Evolutionary conservation across 2,113 vertebrate genomes (phyloP), one percentile per base, ranked within the genome.

Genomic region (Chroicocephalus ridibundus): DNA sequence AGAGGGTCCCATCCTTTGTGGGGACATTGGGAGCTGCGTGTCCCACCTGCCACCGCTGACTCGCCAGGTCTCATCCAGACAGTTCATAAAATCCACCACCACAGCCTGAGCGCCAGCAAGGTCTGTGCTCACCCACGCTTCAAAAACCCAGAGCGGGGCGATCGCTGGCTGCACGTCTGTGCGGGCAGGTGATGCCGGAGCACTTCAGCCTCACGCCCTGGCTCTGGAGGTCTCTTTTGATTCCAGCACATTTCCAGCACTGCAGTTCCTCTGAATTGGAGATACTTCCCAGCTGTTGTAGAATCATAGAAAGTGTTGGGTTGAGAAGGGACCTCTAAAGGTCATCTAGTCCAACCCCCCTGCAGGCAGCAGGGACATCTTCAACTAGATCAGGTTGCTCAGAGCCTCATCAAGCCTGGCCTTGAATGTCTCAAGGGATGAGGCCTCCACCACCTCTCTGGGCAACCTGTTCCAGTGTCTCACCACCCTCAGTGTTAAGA

Each of bases 1-100:
- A 78, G 46, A 68, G 46, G 22, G 20, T 85, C 66, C 29, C 0
- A 0, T 71, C 21, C 32, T 80, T 6, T 51, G 16, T 2, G 1
- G 66, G 47, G 32, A 5, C 27, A 15, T 3, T 4, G 6, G 62
- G 62, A 82, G 7, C 18, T 46, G 64, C 1, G 0, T 65, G 60
- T 57, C 85, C 55, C 42, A 9, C 11, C 34, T 80, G 68, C 58
- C 52, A 27, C 17, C 5, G 0, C 15, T 20, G 54, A 13, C 79
- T 57, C 8, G 0, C 51, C 15, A 10, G 34, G 12, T 64, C 61
- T 68, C 61, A 19, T n/a, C 81, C 42, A 68, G 61, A 40, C 4
- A 3, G 52, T 72, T 81, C 49, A 18, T 36, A 11, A 77, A 38
- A 71, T 17, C 75, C 22, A 25, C 34, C 31, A 13, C 32, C 15